Evolutionary conservation across 2,888 invertebrate genomes (phyloP), one percentile per base, ranked within the genome.

Genomic region (Hypena proboscidalis): DNA sequence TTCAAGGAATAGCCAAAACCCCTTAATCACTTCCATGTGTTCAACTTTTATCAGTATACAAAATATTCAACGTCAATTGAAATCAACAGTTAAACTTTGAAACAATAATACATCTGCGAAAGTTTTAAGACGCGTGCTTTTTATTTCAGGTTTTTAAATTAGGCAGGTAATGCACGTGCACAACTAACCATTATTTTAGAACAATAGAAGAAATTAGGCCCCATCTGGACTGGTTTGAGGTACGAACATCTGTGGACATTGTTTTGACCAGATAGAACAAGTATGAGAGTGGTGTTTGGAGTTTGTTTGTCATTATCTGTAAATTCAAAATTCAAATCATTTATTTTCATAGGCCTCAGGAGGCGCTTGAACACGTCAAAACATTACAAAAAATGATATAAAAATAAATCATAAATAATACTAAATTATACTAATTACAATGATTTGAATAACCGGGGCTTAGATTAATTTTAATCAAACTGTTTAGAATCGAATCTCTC

Each of bases 211-310:
- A n/a, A 35, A 45, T 31, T 30, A 19, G 17, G 19, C 25, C 37
- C 43, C 64, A 64, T 64, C 61, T 64, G 65, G 51, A 20, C 8
- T 38, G 42, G 50, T 47, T 61, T 32, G 43, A 15, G 6, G 15
- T 42, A 19, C 5, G 15, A 40, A 57, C 60, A 63, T 57, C 60
- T 63, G 61, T 15, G 7, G 22, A 32, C 31, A 46, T 52, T 47
- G 55, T 61, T 58, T 54, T 9, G 22, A 8, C 58, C 34, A 37
- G 55, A 47, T 36, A 21, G 23, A 20, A 51, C 51, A 23, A 21
- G 55, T 27, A 41, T 42, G 41, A 15, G 33, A 41, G 31, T 9
- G 30, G 31, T 40, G 29, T 4, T 13, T 9, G 22, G 10, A 27
- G 13, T 9, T 30, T 11, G n/a, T 39, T 7, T 26, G 21, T 3